Conservation (phyloP, 2,888 invertebrate species). For the Drosophila acutilabella region DNA sequence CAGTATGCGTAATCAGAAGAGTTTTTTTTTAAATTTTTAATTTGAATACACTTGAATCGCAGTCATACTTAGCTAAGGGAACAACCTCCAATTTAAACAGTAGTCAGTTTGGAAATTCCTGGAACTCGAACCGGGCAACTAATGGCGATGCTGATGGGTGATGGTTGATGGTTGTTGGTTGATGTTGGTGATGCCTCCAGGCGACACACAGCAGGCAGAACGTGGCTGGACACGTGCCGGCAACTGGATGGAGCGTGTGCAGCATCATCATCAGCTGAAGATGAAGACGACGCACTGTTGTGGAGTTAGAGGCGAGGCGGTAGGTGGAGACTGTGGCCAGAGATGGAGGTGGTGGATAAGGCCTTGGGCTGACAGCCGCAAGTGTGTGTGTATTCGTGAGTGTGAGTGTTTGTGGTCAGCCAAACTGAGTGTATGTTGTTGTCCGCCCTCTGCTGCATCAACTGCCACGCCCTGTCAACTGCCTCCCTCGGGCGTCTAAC, state of each 20-base stretch:
- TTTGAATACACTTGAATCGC: conserved; percentile 36
- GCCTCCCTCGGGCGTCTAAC: conserved; percentile 19
- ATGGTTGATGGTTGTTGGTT: conserved; percentile 27
- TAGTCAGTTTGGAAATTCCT: conserved; percentile 30
- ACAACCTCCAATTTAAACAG: conserved; percentile 65
- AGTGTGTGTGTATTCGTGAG: conserved; percentile 73
- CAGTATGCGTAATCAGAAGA: conserved; percentile 30
- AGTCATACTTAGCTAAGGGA: conserved; percentile 20
- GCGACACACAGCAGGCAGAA: conserved; percentile 64
- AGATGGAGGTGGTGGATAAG: conserved; percentile 18
- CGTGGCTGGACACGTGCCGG: conserved; percentile 75
- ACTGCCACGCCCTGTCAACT: conserved; percentile 28
- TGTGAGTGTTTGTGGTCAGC: conserved; percentile 76
- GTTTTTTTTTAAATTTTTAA: conserved; percentile 25
- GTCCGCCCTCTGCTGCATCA: conserved; percentile 24
- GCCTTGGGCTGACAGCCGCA: conserved; percentile 40
- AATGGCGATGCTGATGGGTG: conserved; percentile 53
- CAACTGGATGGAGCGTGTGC: conserved; percentile 78
- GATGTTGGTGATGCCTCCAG: conserved; percentile 44
- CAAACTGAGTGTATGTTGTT: conserved; percentile 35
- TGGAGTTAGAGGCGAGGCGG: no score
- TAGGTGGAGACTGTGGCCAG: background rate
- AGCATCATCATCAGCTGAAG: conserved; percentile 70
- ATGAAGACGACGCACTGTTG: conserved; percentile 35
- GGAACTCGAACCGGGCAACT: conserved; percentile 65